These are phyloP conservation scores for Nymphalis polychloros DNA, from an alignment of 2,888 invertebrate genomes.

Conservation along the genomic window DNA sequence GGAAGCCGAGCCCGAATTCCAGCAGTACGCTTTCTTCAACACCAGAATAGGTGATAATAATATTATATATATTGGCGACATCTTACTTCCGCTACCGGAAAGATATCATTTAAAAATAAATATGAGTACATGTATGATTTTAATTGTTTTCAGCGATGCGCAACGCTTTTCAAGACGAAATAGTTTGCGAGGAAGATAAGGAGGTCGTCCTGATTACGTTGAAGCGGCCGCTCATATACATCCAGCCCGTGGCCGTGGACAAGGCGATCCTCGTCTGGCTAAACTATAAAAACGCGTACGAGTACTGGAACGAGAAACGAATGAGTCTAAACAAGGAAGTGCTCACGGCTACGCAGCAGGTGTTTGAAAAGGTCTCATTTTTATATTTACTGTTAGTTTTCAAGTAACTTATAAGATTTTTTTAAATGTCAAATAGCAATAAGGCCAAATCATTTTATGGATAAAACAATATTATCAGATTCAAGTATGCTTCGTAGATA, in stretches of 20 bases:
- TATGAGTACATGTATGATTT: too few relatives aligned
- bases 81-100: background rate
- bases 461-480: background rate
- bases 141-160: slow-evolving; percentile 76
- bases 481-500: background rate
- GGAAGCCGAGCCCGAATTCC: slow-evolving; percentile 98
- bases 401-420: too few relatives aligned
- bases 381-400: too few relatives aligned
- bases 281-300: slow-evolving; percentile 99
- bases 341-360: slow-evolving; percentile 87
- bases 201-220: slow-evolving; percentile 94
- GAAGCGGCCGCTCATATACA: slow-evolving; percentile 95
- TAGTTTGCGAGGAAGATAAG: slow-evolving; percentile 90
- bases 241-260: slow-evolving; percentile 98
- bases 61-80: slow-evolving; percentile 46
- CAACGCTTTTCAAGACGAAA: slow-evolving; percentile 94
- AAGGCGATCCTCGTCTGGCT: slow-evolving; percentile 99
- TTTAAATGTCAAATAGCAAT: too few relatives aligned
- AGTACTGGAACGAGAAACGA: slow-evolving; percentile 99
- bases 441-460: too few relatives aligned
- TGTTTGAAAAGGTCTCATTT: slow-evolving; percentile 66
- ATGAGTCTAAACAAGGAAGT: slow-evolving; percentile 95
- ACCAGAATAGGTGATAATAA: slow-evolving; percentile 88
- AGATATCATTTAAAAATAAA: background rate
- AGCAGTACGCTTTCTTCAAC: slow-evolving; percentile 98